Evolutionary conservation across 2,797 vertebrate species (phyloP).

Genomic region (Eulemur coronatus): DNA sequence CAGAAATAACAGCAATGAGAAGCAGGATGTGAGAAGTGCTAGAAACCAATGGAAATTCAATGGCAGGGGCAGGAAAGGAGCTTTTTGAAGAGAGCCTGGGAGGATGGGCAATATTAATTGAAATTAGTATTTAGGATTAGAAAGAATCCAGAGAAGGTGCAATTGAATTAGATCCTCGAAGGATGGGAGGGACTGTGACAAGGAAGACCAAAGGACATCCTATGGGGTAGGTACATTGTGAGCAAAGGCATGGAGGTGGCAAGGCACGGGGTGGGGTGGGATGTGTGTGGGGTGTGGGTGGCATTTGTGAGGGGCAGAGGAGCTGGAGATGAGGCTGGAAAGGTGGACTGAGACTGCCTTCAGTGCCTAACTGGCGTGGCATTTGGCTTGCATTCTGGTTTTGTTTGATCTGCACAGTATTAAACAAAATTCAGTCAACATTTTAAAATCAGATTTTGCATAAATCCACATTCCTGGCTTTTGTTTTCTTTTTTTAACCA

Average conservation of each 20-base stretch:
- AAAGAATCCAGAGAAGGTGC: background rate
- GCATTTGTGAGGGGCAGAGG: background rate
- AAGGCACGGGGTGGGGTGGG: background rate
- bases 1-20: background rate
- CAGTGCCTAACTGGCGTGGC: background rate
- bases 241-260: background rate
- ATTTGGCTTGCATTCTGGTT: background rate
- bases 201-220: background rate
- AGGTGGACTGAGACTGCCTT: background rate
- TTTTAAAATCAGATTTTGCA: constrained; percentile 54
- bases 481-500: background rate
- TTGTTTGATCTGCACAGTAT: background rate
- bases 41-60: background rate
- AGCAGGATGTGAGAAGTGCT: background rate
- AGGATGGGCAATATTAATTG: no score
- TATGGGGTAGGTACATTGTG: accelerated
- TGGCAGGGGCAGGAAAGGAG: background rate
- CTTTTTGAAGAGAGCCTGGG: background rate
- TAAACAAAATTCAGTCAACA: background rate
- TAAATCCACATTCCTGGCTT: constrained; percentile 29
- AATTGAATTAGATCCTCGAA: background rate
- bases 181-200: background rate
- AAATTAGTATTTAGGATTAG: background rate
- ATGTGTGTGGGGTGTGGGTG: background rate
- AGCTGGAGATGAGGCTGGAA: background rate